These are phyloP conservation scores for Heliopora coerulea DNA, from an alignment of 92 coral and sea anemone species.

Conservation along the genomic window DNA sequence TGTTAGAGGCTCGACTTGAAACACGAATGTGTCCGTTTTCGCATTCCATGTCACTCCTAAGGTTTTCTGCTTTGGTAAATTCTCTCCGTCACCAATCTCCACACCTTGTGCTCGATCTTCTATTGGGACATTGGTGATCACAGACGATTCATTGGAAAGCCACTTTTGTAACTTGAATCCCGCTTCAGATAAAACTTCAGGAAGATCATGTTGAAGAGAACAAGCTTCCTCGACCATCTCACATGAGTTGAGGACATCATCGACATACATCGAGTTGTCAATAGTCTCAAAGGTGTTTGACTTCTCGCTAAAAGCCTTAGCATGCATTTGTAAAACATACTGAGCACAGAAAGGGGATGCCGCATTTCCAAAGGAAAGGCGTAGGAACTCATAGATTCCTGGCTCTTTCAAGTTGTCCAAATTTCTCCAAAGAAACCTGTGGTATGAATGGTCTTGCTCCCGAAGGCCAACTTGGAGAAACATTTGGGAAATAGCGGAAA, in stretches of 20 bases:
- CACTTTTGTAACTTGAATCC: constrained; percentile 45
- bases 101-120: constrained; percentile 19
- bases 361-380: constrained; percentile 47
- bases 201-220: constrained; percentile 38
- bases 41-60: constrained; percentile 48
- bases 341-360: constrained; percentile 55
- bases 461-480: constrained; percentile 48
- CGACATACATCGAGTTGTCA: constrained; percentile 58
- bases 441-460: constrained; percentile 43
- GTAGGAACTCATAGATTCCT: constrained; percentile 51
- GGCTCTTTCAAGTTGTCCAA: constrained; percentile 44
- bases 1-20: not conserved
- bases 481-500: constrained; percentile 53
- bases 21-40: constrained; percentile 32
- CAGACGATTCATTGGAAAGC: constrained; percentile 46
- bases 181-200: constrained; percentile 39
- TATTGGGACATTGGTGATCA: constrained; percentile 41
- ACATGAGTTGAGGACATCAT: constrained; percentile 54
- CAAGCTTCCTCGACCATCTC: constrained; percentile 49
- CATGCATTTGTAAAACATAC: constrained; percentile 37
- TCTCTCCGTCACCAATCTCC: not conserved
- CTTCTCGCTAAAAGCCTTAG: too few relatives aligned
- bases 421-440: constrained; percentile 18
- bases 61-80: constrained; percentile 31
- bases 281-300: constrained; percentile 33